Base-by-base conservation (phyloP, 2,797 vertebrate genomes). In the Chaenodraco wilsoni region DNA sequence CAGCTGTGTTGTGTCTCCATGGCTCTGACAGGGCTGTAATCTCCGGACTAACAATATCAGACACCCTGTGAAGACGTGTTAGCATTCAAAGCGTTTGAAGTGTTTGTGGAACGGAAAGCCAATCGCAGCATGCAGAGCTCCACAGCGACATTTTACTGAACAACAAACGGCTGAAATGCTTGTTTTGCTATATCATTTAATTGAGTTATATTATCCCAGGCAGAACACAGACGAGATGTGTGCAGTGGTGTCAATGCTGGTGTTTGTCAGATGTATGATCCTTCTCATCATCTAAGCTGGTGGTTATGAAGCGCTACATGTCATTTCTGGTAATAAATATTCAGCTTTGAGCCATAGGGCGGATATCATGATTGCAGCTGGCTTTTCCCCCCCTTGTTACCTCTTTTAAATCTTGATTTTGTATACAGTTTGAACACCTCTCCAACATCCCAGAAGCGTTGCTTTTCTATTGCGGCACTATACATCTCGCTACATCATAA, bases 11-110 rank as follows among this genome's bases (percentile, higher is more conserved):
- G 84, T 85, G 87, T 91, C 91, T 91, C 81, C 78, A 16, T 50
- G 85, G 75, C 80, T 85, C 86, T 91, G 90, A 91, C 88, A 84
- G 90, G 84, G 78, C 84, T 88, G 86, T 93, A 93, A 94, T 93
- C 91, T 92, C 88, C 86, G 84, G 83, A 85, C 88, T 92, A 91
- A 91, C 84, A 89, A 92, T 86, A 92, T 88, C 88, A 90, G 90
- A 89, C 89, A 78, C 86, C 90, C 89, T 77, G 89, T 85, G 90
- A 91, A 91, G 91, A 90, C 57, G 66, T 79, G 86, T 87, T 86
- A 87, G 81, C 87, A 79, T 93, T 87, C 89, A 82, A 57, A 88
- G 88, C 68, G 85, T 87, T 88, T 87, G 81, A 87, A 86, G 87
- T 89, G 90, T 89, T 88, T 86, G 87, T 60, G 73, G 80, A 88